These are phyloP conservation scores for Melieria picta DNA, from an alignment of 2,888 invertebrate species.

Conservation along the genomic window DNA sequence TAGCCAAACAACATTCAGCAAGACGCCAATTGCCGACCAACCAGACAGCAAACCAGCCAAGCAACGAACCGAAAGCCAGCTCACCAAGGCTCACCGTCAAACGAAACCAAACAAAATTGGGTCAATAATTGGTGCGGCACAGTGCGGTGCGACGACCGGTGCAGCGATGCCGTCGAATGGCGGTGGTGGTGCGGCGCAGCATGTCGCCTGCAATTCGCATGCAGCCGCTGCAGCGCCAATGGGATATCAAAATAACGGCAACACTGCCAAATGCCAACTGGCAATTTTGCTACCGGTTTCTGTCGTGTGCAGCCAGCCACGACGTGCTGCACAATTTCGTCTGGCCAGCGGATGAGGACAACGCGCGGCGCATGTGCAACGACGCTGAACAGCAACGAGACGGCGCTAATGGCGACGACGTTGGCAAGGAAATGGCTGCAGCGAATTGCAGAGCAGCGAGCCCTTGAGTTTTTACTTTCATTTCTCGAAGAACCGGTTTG, in stretches of 20 bases:
- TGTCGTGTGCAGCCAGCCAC: not conserved
- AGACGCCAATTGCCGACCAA: constrained; percentile 5
- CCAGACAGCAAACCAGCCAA: constrained; percentile 9
- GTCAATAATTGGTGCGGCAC: constrained; percentile 34
- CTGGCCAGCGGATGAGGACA: constrained; percentile 14
- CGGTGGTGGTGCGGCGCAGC: constrained; percentile 11
- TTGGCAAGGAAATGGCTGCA: constrained; percentile 6
- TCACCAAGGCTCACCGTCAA: constrained; percentile 6
- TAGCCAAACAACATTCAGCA: constrained; percentile 16
- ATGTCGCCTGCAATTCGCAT: constrained; percentile 12
- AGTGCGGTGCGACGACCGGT: not conserved
- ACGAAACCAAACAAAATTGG: constrained; percentile 31
- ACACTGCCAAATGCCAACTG: constrained; percentile 1
- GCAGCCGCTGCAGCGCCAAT: not conserved
- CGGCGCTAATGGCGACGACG: no score
- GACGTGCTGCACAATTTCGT: constrained; percentile 8
- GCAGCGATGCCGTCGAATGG: constrained; percentile 18
- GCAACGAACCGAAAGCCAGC: not conserved
- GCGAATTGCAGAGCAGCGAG: constrained; percentile 61
- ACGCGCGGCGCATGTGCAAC: not conserved
- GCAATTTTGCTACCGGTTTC: constrained; percentile 25
- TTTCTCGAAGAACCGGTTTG: constrained; percentile 45
- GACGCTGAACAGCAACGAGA: no score
- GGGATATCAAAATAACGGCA: constrained; percentile 24
- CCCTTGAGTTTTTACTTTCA: constrained; percentile 67